A percentile compares a stretch with the other conserved stretches of the same genome.
Evolutionary conservation across 92 coral and sea anemone genomes (phyloP).

Genomic region (Pocillopora grandis): DNA sequence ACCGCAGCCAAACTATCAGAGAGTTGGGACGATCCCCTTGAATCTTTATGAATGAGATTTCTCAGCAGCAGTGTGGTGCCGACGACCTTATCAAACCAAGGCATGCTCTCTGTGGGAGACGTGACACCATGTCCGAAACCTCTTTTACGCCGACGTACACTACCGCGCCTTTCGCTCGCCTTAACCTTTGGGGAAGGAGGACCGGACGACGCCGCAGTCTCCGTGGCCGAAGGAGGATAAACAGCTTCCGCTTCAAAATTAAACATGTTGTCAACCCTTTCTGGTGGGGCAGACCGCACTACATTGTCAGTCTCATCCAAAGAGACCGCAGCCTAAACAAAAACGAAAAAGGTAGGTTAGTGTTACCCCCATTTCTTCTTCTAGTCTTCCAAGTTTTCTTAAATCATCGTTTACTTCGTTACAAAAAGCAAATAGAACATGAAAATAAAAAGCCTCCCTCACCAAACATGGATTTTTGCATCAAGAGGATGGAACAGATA

Average conservation of each 20-base stretch:
- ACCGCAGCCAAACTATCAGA: slow-evolving; percentile 77
- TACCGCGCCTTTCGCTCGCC: slow-evolving; percentile 64
- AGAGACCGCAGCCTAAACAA: slow-evolving; percentile 24
- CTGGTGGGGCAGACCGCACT: slow-evolving; percentile 37
- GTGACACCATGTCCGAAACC: slow-evolving; percentile 63
- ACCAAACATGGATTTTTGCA: no score
- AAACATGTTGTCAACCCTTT: slow-evolving; percentile 35
- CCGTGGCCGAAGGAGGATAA: slow-evolving; percentile 36
- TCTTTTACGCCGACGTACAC: slow-evolving; percentile 66
- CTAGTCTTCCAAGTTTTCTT: not conserved
- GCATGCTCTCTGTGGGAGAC: slow-evolving; percentile 87
- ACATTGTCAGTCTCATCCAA: slow-evolving; percentile 21
- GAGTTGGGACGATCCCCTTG: slow-evolving; percentile 53
- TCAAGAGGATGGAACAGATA: no score
- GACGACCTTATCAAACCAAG: slow-evolving; percentile 91
- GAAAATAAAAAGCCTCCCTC: no score
- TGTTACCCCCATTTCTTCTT: not conserved
- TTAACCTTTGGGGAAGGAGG: slow-evolving; percentile 46
- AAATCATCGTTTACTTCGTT: not conserved
- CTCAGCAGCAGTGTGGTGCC: slow-evolving; percentile 65
- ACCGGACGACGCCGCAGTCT: slow-evolving; percentile 28
- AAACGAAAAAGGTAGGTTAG: not conserved
- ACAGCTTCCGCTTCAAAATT: slow-evolving; percentile 55
- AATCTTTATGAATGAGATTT: slow-evolving; percentile 69
- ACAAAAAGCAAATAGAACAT: no score